Evolutionary conservation across 2,113 vertebrate species (phyloP).

Genomic region (Parus major): DNA sequence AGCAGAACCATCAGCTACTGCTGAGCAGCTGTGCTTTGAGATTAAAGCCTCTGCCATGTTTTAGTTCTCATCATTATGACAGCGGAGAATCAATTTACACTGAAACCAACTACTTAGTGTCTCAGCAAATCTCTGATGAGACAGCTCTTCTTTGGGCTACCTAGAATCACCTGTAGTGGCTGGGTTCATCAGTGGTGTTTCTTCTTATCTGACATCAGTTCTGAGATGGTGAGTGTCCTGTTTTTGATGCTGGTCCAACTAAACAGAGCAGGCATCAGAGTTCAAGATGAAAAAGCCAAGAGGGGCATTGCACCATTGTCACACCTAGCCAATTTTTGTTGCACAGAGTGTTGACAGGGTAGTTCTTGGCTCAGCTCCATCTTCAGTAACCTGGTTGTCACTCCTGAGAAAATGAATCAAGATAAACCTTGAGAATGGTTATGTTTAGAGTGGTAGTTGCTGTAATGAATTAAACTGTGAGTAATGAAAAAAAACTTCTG

Average conservation of each 20-base stretch:
- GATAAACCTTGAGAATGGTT: background rate
- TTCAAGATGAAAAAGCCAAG: background rate
- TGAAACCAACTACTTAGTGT: background rate
- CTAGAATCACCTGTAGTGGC: background rate
- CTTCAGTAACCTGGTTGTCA: background rate
- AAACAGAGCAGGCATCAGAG: background rate
- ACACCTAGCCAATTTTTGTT: background rate
- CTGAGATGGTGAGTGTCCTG: background rate
- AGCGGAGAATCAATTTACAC: background rate
- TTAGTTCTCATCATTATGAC: background rate
- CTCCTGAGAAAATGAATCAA: background rate
- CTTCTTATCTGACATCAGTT: background rate
- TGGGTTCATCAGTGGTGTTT: background rate
- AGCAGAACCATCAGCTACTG: background rate
- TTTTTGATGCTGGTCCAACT: background rate
- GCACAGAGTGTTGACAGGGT: fast-evolving
- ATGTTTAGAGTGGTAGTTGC: background rate
- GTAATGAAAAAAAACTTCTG: background rate
- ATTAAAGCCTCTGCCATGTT: background rate
- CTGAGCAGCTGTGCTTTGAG: background rate
- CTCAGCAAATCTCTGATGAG: background rate
- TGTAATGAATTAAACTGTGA: background rate
- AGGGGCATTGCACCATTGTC: fast-evolving
- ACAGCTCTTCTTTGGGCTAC: background rate
- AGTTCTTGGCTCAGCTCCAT: background rate